phyloP scores from a whole-genome alignment of 2,888 invertebrate species.

The Trichogramma dendrolimi region DNA sequence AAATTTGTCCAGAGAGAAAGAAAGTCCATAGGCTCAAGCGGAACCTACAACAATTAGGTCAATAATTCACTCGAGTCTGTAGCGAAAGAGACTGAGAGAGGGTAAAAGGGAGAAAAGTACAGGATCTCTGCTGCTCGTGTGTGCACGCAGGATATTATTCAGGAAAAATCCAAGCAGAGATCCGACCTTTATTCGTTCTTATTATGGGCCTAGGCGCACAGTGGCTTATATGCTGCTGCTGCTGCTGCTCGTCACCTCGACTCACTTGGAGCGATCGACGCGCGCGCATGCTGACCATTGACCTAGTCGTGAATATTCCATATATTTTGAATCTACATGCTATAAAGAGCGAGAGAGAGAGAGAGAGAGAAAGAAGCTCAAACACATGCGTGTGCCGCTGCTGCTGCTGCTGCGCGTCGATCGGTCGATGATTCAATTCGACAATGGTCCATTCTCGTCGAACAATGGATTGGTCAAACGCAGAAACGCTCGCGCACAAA shows the following conservation, averaged over 20 bases:
- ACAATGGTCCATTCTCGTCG: conserved; percentile 46
- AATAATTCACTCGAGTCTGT: conserved; percentile 44
- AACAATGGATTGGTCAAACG: conserved; percentile 49
- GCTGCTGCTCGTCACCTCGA: no score
- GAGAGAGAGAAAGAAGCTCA: neutral
- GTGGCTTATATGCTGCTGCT: neutral
- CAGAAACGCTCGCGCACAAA: conserved; percentile 23
- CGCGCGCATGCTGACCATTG: conserved; percentile 39
- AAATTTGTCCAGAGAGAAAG: conserved; percentile 41
- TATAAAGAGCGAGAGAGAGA: neutral
- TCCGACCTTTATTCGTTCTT: conserved; percentile 20
- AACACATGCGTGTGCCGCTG: no score
- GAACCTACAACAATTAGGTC: conserved; percentile 43
- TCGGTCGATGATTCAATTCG: conserved; percentile 48
- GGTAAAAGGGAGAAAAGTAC: no score
- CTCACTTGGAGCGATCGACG: no score
- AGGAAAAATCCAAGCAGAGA: conserved; percentile 11
- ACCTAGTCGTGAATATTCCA: conserved; percentile 44
- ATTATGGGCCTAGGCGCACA: conserved; percentile 14
- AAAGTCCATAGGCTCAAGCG: no score
- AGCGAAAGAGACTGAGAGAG: no score
- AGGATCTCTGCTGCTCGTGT: no score
- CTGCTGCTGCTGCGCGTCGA: no score
- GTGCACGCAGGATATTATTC: conserved; percentile 22
- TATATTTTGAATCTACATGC: neutral